Conservation (phyloP, 2,113 vertebrate species). For the Capreolus pygargus region DNA sequence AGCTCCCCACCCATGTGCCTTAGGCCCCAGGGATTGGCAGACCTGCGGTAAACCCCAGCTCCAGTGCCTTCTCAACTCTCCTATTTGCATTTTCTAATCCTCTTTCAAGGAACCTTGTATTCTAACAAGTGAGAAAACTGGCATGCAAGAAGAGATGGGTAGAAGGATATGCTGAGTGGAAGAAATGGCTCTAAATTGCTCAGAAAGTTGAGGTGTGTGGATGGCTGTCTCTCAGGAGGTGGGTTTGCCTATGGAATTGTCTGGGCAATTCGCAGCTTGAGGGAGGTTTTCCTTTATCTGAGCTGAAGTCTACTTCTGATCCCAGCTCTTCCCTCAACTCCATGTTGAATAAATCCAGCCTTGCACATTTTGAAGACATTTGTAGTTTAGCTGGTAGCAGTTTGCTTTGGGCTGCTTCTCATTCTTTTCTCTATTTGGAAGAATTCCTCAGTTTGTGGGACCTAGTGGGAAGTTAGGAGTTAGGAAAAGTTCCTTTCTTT, state of each 20-base stretch:
- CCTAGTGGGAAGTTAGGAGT: not conserved
- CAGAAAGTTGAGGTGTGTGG: not conserved
- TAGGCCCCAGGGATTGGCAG: not conserved
- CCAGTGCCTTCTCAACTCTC: not conserved
- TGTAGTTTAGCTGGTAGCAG: not conserved
- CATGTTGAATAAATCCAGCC: not conserved
- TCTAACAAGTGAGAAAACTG: not conserved
- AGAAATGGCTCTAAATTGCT: not conserved
- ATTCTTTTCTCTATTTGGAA: not conserved
- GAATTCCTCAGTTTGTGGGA: not conserved
- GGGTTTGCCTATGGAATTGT: not conserved
- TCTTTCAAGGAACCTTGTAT: not conserved
- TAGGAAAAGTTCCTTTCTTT: not conserved
- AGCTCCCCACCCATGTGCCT: rapidly evolving
- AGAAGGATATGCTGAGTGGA: not conserved
- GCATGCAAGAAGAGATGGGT: not conserved
- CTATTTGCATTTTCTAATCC: not conserved
- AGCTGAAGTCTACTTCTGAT: not conserved
- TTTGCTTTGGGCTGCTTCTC: not conserved
- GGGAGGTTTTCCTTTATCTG: not conserved
- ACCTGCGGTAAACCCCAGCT: not conserved
- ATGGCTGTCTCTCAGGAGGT: not conserved
- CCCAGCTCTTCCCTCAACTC: not conserved
- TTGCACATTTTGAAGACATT: not conserved
- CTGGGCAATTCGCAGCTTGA: not conserved